Evolutionary conservation across 2,888 invertebrate species (phyloP).

Genomic region (Himalopsyche japonica): DNA sequence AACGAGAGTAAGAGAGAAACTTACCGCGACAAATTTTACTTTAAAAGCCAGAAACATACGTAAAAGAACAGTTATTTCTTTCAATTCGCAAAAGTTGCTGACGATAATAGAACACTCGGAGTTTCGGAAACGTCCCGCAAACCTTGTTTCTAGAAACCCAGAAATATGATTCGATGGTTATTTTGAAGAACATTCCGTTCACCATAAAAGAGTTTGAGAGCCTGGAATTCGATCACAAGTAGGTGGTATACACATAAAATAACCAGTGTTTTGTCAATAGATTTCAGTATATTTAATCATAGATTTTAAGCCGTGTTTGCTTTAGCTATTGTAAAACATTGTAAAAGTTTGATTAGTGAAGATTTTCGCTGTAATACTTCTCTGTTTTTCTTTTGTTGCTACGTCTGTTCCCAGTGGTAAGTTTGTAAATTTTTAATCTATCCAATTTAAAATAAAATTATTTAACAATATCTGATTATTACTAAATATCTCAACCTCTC

Average conservation of each 20-base stretch:
- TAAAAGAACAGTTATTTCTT: constrained; percentile 32
- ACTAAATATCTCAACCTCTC: no score
- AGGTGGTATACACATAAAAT: not conserved
- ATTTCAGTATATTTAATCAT: no score
- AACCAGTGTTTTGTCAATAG: no score
- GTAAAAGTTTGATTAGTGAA: no score
- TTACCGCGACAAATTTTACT: constrained; percentile 32
- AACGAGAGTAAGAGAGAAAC: constrained; percentile 9
- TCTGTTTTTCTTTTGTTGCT: no score
- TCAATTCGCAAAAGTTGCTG: constrained; percentile 30
- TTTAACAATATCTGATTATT: no score
- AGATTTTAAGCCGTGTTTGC: no score
- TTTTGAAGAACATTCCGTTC: not conserved
- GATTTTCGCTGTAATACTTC: no score
- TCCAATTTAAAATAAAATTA: no score
- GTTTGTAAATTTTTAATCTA: no score
- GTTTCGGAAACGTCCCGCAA: constrained; percentile 21
- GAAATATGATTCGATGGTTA: constrained; percentile 16
- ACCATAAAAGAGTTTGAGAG: not conserved
- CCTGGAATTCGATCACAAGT: not conserved
- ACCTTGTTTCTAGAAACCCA: constrained; percentile 16
- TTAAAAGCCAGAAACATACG: constrained; percentile 34
- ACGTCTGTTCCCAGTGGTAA: no score
- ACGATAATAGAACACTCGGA: constrained; percentile 28
- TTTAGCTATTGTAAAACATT: no score